Percentiles rank a stretch among this genome's conserved stretches.
Conservation (phyloP, 2,797 vertebrate genomes). For the Macrochelys suwanniensis region DNA sequence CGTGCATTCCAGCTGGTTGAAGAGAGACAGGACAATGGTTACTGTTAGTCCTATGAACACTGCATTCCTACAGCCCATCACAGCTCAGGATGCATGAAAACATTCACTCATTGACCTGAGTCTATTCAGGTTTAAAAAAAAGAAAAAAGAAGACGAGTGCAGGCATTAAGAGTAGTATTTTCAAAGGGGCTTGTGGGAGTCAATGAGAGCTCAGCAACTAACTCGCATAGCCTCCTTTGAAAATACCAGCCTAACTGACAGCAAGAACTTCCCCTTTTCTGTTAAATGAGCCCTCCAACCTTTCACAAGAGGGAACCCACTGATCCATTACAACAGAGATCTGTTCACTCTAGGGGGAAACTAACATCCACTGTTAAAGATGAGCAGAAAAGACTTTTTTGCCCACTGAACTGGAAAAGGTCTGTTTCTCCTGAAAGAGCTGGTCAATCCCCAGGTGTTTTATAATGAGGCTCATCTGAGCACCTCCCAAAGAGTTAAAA, state of each 20-base stretch:
- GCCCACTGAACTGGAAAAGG: not conserved
- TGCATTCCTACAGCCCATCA: not conserved
- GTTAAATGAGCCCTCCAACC: not conserved
- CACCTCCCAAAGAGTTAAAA: not conserved
- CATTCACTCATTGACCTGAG: not conserved
- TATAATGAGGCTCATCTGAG: not conserved
- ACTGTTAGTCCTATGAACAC: not conserved
- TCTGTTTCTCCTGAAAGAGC: not conserved
- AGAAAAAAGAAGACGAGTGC: not conserved
- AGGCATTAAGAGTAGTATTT: not conserved
- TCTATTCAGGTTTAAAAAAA: not conserved
- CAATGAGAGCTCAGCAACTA: not conserved
- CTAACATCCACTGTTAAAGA: not conserved
- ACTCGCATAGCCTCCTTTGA: not conserved
- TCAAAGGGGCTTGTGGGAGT: not conserved
- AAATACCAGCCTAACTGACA: not conserved
- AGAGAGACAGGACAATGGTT: not conserved
- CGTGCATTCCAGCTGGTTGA: conserved; percentile 89
- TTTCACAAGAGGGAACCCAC: not conserved
- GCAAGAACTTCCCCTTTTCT: not conserved
- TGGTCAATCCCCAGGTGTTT: not conserved
- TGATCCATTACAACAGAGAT: not conserved
- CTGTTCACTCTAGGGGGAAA: not conserved
- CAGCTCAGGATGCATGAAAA: not conserved
- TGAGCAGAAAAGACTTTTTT: conserved; percentile 4